Conservation (phyloP, 1,140 invertebrate species). For the Drosophila biarmipes region DNA sequence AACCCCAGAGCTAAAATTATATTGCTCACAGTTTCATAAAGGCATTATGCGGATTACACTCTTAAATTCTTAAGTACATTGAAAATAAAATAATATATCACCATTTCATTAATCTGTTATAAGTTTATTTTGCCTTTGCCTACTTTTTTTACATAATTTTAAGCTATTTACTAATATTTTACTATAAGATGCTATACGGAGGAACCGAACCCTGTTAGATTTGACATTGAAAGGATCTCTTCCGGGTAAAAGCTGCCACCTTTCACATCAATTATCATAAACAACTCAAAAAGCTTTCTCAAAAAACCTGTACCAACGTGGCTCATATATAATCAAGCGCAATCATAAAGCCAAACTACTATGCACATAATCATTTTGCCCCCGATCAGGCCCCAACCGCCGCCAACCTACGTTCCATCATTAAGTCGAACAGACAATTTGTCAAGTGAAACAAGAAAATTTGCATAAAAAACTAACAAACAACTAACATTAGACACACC, state of each 20-base stretch:
- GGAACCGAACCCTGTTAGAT: too few species aligned
- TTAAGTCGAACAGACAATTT: slow-evolving; percentile 79
- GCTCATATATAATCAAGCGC: slow-evolving; percentile 23
- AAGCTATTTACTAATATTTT: too few species aligned
- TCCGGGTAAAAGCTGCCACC: not conserved
- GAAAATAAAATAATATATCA: too few species aligned
- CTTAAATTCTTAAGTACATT: too few species aligned
- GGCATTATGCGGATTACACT: too few species aligned
- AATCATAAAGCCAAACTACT: slow-evolving; percentile 22
- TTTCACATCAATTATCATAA: not conserved
- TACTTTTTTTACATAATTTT: too few species aligned
- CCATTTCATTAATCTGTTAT: too few species aligned
- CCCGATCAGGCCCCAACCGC: slow-evolving; percentile 1
- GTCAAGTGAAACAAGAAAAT: slow-evolving; percentile 76
- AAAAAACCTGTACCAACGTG: not conserved
- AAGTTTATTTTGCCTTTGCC: too few species aligned
- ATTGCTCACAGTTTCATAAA: not conserved
- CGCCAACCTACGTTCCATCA: slow-evolving; percentile 61
- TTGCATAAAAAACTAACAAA: slow-evolving; percentile 79
- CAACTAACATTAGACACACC: slow-evolving; percentile 74
- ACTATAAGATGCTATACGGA: too few species aligned
- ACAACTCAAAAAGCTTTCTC: slow-evolving; percentile 8
- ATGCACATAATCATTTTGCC: slow-evolving; percentile 43
- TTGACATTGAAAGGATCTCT: not conserved
- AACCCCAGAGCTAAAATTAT: not conserved